Base-by-base conservation (phyloP, 1,140 invertebrate species). In the Drosophila bocki region DNA sequence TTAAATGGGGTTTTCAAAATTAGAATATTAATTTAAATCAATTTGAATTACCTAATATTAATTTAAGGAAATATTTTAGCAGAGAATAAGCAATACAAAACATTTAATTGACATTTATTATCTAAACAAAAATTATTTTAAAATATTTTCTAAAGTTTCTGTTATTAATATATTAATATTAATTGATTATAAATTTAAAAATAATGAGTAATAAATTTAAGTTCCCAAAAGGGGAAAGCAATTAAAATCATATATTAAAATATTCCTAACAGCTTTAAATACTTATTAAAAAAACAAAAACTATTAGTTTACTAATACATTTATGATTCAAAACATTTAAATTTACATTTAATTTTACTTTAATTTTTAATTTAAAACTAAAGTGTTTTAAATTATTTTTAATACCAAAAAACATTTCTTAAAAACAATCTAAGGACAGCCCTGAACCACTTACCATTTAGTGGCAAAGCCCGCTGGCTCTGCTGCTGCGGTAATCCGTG, bases 401-500 rank as follows among this genome's bases (percentile, higher is more conserved):
- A 22, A 15, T 0, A 8, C 2, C 12, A 4, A 15, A 39, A 22
- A 37, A 3, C 8, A 9, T 1, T 12, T 57, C 1, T 0, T n/a
- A n/a, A 22, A 19, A 56, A 7, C 3, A n/a, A 39, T 12, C 19
- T 26, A 57, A 12, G 6, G 37, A n/a, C 19, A 5, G 11, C 15
- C 15, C 11, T 22, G n/a, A 5, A 1, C 8, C 53, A 80, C 82
- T 86, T 64, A 92, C 91, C 87, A 71, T 91, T 92, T 17, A 82
- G 53, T 53, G 84, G 84, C 74, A 92, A 51, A 44, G 77, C 91
- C 64, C 82, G 78, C 69, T 88, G 90, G 51, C 77, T 84, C 92
- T 94, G 90, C 79, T 91, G 88, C 80, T 91, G 88, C 1, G 85
- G 85, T 90, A 90, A 90, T 83, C 93, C 93, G 80, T 93, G 94